Conservation (phyloP, 2,113 vertebrate genomes). For the Psettodes erumei region DNA sequence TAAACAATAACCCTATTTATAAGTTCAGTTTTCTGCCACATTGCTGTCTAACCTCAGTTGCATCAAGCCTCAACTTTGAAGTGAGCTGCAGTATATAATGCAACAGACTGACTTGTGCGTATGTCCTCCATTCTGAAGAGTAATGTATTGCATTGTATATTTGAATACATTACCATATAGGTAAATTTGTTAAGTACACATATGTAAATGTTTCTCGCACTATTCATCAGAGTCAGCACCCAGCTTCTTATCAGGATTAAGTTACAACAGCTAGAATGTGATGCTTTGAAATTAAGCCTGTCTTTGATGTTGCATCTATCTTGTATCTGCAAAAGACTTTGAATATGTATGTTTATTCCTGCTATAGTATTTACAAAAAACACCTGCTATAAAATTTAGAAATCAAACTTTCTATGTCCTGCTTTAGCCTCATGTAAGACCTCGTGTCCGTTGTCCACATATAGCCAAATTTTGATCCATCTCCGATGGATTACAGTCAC, state of each 20-base stretch:
- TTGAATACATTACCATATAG: constrained; percentile 44
- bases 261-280: constrained; percentile 31
- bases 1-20: too few species aligned
- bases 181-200: constrained; percentile 51
- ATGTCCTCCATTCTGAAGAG: neutral
- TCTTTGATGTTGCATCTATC: constrained; percentile 67
- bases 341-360: constrained; percentile 26
- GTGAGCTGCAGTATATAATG: neutral
- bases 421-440: neutral
- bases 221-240: constrained; percentile 57
- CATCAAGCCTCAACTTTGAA: constrained; percentile 13
- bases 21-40: neutral
- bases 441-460: neutral
- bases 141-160: constrained; percentile 17
- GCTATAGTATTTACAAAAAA: neutral
- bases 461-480: neutral
- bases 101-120: constrained; percentile 1
- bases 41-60: neutral
- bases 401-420: neutral
- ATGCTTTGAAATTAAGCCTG: constrained; percentile 48
- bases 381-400: neutral
- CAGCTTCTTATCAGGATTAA: constrained; percentile 70
- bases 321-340: neutral
- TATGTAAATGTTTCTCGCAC: constrained; percentile 60
- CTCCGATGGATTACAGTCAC: neutral